Evolutionary conservation across 2,113 vertebrate species (phyloP).

Genomic region (Pogonocichla stellata): DNA sequence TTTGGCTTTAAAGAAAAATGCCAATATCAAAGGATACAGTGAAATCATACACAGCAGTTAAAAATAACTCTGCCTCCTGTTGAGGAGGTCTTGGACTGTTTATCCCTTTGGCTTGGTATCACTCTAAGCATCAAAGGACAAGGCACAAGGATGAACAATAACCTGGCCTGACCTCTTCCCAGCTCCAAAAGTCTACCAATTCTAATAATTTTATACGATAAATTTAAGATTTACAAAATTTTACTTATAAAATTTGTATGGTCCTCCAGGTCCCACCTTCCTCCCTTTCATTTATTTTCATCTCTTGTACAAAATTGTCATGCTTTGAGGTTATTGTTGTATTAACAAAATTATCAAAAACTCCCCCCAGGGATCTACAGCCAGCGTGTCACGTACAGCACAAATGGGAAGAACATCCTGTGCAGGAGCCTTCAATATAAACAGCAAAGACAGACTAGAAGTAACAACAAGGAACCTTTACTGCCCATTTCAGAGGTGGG

Average conservation of each 20-base stretch:
- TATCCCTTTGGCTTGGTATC: neutral
- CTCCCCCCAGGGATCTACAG: neutral
- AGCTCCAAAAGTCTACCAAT: neutral
- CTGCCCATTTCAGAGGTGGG: neutral
- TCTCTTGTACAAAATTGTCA: neutral
- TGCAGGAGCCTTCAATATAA: neutral
- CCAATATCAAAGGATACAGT: neutral
- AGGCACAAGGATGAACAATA: neutral
- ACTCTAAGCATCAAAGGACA: neutral
- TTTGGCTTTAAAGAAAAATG: conserved; percentile 11
- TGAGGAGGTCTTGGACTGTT: neutral
- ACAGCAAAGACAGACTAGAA: neutral
- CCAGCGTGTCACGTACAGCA: neutral
- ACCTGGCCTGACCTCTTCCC: neutral
- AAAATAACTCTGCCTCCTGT: neutral
- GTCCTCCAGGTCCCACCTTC: neutral
- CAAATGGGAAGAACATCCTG: neutral
- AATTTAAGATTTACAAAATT: neutral
- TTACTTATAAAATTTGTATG: neutral
- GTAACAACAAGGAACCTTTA: neutral
- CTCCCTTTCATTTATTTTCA: neutral
- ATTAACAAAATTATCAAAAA: neutral
- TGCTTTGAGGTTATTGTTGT: rapidly evolving
- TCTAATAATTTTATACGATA: neutral
- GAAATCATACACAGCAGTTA: neutral